Conservation (phyloP, 2,797 vertebrate species). For the Pterois miles region DNA sequence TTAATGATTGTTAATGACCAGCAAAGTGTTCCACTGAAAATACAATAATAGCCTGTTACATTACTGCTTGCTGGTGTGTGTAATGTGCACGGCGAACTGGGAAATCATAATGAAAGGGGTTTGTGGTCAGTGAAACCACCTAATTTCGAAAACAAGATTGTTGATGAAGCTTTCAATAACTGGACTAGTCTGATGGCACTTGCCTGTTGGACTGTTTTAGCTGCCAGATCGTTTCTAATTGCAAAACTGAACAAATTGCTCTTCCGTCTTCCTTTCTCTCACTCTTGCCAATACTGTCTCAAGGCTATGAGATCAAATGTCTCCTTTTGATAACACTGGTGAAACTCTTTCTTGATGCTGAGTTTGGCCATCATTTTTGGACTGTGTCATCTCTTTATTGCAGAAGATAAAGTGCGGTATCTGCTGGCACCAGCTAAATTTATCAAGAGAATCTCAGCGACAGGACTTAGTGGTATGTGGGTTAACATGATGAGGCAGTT, state of each 20-base stretch:
- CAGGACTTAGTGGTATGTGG: not conserved
- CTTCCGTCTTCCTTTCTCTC: not conserved
- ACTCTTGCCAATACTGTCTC: constrained; percentile 14
- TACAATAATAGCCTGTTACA: constrained; percentile 28
- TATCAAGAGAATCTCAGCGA: constrained; percentile 13
- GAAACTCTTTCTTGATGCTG: constrained; percentile 7
- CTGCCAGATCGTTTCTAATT: constrained; percentile 5
- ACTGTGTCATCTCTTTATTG: constrained; percentile 5
- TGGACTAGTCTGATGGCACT: constrained; percentile 2
- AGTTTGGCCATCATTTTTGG: constrained; percentile 10
- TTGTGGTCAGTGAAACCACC: constrained; percentile 21
- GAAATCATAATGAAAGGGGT: constrained; percentile 37
- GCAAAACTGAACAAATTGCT: constrained; percentile 7
- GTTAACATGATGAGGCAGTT: constrained; percentile 2
- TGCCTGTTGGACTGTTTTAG: not conserved
- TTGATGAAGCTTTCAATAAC: constrained; percentile 19
- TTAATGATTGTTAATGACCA: constrained; percentile 49
- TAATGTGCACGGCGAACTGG: not conserved
- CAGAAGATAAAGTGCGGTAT: constrained; percentile 17
- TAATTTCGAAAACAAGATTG: constrained; percentile 12
- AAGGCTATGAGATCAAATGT: constrained; percentile 22
- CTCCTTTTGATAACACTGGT: constrained; percentile 8
- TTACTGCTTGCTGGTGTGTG: constrained; percentile 7
- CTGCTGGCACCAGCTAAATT: constrained; percentile 16
- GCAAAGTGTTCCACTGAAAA: constrained; percentile 39